Base-by-base conservation (phyloP, 2,888 invertebrate species). In the Chelonus formosanus region DNA sequence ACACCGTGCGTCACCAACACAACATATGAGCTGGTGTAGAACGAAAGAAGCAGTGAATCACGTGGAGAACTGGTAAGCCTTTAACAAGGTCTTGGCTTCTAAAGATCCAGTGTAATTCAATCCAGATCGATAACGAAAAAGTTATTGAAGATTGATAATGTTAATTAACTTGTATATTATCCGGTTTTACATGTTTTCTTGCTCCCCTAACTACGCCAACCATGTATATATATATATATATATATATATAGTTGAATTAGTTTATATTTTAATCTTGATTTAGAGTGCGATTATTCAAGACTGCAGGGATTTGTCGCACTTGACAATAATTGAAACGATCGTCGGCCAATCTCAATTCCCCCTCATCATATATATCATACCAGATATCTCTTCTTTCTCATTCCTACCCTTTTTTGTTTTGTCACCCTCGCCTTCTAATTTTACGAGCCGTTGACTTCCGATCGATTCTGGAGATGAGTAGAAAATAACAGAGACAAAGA, bases 391-490 rank as follows among this genome's bases (percentile, higher is more conserved):
- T 40, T 66, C 34, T 40, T 55, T 63, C 62, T 63, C 47, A 48
- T 66, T 53, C 55, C 56, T 61, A 67, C 61, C 57, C 64, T 67
- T 69, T 65, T 73, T 71, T 73, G 70, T 73, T 77, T 78, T 74
- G 75, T 76, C 72, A 72, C 71, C 74, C 74, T 71, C 74, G 63
- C 65, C 70, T 70, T 74, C 78, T 81, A 83, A 83, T 83, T 83
- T 83, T 81, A 82, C 83, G 82, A 83, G 79, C 81, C 82, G 82
- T 82, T 83, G 81, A 81, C 81, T 81, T 76, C 63, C 78, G 79
- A 81, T 81, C 83, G 82, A 81, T 79, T 76, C 67, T 63, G 58
- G 48, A 40, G 61, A 45, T 55, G 63, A 56, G 20, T 35, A 47
- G 3, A 35, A 58, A 63, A 58, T 7, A 20, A 8, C 20, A 50